Percentiles rank a stretch among this genome's conserved stretches.
These are phyloP conservation scores for Scaptomyza graminum DNA, from an alignment of 1,140 invertebrate species.

Conservation along the genomic window DNA sequence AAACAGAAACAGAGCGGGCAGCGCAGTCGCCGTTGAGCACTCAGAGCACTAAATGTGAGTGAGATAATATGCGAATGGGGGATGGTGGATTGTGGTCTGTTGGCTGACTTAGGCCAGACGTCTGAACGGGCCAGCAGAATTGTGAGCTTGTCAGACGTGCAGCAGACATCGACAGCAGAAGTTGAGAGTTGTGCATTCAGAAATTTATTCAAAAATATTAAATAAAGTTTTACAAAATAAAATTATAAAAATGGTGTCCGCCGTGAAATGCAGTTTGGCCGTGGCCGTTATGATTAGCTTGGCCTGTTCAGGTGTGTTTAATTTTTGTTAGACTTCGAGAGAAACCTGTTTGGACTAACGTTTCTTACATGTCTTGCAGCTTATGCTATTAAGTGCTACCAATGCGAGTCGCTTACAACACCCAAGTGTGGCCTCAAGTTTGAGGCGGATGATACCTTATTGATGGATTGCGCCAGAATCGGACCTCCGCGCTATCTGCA, in stretches of 20 bases:
- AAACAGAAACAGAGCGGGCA: neutral
- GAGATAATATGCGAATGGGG: slow-evolving; percentile 9
- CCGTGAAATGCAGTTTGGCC: slow-evolving; percentile 74
- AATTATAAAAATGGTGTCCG: slow-evolving; percentile 63
- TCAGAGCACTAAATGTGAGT: slow-evolving; percentile 8
- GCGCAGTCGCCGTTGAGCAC: slow-evolving; percentile 14
- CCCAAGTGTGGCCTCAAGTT: slow-evolving; percentile 78
- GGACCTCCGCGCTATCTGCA: slow-evolving; percentile 67
- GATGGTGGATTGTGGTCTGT: neutral
- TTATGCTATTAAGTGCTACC: slow-evolving; percentile 74
- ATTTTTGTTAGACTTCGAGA: slow-evolving; percentile 9
- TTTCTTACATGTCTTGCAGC: slow-evolving; percentile 25
- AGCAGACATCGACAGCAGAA: slow-evolving; percentile 60
- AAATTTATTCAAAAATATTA: slow-evolving; percentile 8
- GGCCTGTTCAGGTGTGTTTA: slow-evolving; percentile 68
- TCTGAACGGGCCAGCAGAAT: slow-evolving; percentile 24
- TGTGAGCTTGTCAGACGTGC: slow-evolving; percentile 59
- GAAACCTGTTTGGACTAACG: neutral
- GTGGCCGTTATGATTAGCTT: slow-evolving; percentile 72
- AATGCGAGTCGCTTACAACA: slow-evolving; percentile 68
- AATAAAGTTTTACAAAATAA: neutral
- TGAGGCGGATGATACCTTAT: slow-evolving; percentile 60
- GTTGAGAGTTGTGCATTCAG: slow-evolving; percentile 40
- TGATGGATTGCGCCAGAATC: slow-evolving; percentile 65
- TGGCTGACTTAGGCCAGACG: slow-evolving; percentile 7